phyloP scores from a whole-genome alignment of 2,113 vertebrate genomes.

The Herpetotheres cachinnans region DNA sequence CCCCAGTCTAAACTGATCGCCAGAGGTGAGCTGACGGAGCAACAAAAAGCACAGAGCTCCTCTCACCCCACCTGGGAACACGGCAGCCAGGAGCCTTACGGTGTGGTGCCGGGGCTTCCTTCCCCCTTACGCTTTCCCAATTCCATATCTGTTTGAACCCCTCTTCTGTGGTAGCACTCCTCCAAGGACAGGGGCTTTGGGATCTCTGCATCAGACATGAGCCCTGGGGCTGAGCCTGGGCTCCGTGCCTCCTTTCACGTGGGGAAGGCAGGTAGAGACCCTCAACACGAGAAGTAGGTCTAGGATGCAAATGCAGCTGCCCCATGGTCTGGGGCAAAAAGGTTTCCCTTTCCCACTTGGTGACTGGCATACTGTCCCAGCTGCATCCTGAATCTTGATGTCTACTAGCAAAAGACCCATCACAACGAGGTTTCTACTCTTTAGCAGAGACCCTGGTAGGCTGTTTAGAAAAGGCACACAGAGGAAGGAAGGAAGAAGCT shows the following conservation, averaged over 20 bases:
- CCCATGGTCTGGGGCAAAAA: background rate
- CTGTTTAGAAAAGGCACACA: background rate
- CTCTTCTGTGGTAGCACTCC: background rate
- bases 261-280: background rate
- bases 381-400: background rate
- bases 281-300: background rate
- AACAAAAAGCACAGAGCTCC: background rate
- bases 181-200: background rate
- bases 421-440: background rate
- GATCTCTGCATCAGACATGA: background rate
- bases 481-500: background rate
- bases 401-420: background rate
- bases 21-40: background rate
- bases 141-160: background rate
- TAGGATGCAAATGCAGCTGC: background rate
- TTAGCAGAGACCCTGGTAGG: background rate
- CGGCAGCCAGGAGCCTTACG: background rate
- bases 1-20: background rate
- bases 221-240: background rate
- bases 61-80: background rate
- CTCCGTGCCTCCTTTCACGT: fast-evolving
- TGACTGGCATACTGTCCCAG: background rate
- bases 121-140: background rate
- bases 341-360: background rate
- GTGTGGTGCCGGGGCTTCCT: background rate